These are phyloP conservation scores for Drosophila melanocephala DNA, from an alignment of 2,888 invertebrate species.

Conservation along the genomic window DNA sequence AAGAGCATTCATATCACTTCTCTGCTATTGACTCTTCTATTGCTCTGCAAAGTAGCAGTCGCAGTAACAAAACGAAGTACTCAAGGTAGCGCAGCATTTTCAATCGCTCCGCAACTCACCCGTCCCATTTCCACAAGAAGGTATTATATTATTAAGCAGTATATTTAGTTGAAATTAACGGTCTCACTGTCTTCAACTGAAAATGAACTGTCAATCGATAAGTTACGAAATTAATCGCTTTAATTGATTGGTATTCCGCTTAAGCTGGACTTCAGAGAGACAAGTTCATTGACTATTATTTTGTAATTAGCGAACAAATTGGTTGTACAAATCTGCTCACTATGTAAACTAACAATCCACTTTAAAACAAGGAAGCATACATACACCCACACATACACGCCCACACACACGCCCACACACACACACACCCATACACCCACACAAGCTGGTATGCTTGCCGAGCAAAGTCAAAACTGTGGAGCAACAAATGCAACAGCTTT, in stretches of 20 bases:
- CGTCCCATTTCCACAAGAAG: background rate
- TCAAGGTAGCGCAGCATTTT: background rate
- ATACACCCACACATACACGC: background rate
- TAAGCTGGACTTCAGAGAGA: background rate
- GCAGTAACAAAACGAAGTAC: background rate
- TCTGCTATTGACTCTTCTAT: background rate
- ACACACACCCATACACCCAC: background rate
- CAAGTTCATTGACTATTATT: constrained; percentile 16
- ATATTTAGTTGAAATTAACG: no score
- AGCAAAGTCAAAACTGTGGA: constrained; percentile 25
- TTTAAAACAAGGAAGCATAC: background rate
- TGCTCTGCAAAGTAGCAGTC: background rate
- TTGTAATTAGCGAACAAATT: constrained; percentile 47
- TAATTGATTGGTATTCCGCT: background rate
- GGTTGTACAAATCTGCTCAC: constrained; percentile 27
- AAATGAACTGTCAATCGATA: background rate
- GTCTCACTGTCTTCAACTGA: background rate
- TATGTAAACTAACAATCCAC: constrained; percentile 4
- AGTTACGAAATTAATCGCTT: background rate
- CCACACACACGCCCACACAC: background rate
- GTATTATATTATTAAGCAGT: no score
- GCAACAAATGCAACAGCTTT: constrained; percentile 53
- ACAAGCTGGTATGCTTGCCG: constrained; percentile 1
- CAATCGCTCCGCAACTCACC: background rate
- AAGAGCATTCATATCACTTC: background rate